Evolutionary conservation across 1,140 invertebrate species (phyloP), one percentile per base, ranked within the genome.

Genomic region (Choristoneura fumiferana): DNA sequence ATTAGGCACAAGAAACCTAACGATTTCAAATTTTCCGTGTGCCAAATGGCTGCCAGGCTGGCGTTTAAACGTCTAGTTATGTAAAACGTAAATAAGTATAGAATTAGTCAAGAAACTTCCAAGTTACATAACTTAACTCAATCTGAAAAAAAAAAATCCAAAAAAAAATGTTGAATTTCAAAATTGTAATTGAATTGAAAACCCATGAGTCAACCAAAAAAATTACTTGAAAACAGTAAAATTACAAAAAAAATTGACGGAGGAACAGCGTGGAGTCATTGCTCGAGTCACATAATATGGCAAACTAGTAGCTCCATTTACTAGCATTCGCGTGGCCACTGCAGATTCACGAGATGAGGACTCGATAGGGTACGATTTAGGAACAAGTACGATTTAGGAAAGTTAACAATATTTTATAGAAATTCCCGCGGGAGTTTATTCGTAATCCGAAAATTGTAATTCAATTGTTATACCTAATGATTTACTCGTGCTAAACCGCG

Each of bases 401-500:
- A 39, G 37, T 39, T 39, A 4, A 39, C 37, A n/a, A n/a, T 39
- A 39, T 37, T n/a, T n/a, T n/a, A n/a, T n/a, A n/a, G n/a, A n/a
- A n/a, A n/a, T n/a, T n/a, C n/a, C n/a, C n/a, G n/a, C n/a, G n/a
- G n/a, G n/a, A n/a, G n/a, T n/a, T n/a, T n/a, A n/a, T n/a, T n/a
- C n/a, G n/a, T n/a, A n/a, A n/a, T n/a, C n/a, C n/a, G n/a, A n/a
- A n/a, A n/a, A n/a, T n/a, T n/a, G n/a, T n/a, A n/a, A n/a, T n/a
- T n/a, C n/a, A n/a, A n/a, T n/a, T n/a, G n/a, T n/a, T n/a, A n/a
- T n/a, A n/a, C n/a, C n/a, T n/a, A n/a, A n/a, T n/a, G n/a, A n/a
- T n/a, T n/a, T n/a, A n/a, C n/a, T n/a, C n/a, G n/a, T n/a, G n/a
- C n/a, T n/a, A n/a, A n/a, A n/a, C n/a, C n/a, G n/a, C n/a, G n/a